These are phyloP conservation scores for Belgica antarctica DNA, from an alignment of 2,888 invertebrate genomes.

Conservation along the genomic window DNA sequence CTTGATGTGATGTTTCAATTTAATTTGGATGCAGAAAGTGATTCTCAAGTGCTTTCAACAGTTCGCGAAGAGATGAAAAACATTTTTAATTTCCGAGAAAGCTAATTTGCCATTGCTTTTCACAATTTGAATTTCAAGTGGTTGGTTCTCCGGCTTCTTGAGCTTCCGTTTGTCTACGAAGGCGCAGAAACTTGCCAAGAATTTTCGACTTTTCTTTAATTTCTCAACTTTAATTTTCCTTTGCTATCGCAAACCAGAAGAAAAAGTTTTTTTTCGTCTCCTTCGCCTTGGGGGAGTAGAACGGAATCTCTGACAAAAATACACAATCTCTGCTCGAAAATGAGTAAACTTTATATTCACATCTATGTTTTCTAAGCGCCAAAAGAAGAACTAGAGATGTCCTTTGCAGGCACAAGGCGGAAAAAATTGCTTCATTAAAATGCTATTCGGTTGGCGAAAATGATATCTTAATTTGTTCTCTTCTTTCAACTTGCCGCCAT, in stretches of 20 bases:
- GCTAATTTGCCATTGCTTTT: conserved; percentile 15
- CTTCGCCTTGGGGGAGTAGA: neutral
- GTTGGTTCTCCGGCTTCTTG: neutral
- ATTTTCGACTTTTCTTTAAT: neutral
- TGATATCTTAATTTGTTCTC: conserved; percentile 38
- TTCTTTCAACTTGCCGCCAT: neutral
- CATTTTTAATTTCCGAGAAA: neutral
- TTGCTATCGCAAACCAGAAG: neutral
- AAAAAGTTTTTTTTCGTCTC: conserved; percentile 11
- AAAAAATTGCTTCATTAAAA: conserved; percentile 42
- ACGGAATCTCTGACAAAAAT: neutral
- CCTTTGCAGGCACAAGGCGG: conserved; percentile 8
- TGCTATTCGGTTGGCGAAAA: conserved; percentile 30
- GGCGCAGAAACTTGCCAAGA: too few relatives aligned
- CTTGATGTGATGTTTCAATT: neutral
- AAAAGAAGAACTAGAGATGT: conserved; percentile 12
- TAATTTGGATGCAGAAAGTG: conserved; percentile 11
- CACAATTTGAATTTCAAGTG: conserved; percentile 4
- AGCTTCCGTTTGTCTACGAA: too few relatives aligned
- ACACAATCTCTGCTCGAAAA: neutral
- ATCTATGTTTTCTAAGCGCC: conserved; percentile 2
- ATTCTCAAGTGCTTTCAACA: conserved; percentile 7
- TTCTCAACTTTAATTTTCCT: conserved; percentile 1
- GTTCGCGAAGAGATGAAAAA: neutral
- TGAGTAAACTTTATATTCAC: conserved; percentile 17